Evolutionary conservation across 1,140 invertebrate genomes (phyloP).

Genomic region (Orchesella cincta): DNA sequence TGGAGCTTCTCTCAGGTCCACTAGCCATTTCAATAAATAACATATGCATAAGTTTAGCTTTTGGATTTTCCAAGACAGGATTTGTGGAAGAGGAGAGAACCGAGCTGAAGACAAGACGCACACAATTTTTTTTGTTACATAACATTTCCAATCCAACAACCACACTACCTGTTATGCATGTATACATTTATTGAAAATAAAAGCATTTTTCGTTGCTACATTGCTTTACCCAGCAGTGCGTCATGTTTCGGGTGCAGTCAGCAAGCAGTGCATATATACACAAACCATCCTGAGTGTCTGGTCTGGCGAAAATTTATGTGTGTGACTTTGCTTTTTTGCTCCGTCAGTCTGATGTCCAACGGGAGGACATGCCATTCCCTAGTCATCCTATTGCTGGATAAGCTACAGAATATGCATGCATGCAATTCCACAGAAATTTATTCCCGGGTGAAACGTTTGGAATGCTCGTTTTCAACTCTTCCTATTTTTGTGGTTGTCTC

Average conservation of each 20-base stretch:
- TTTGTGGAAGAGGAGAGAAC: too few relatives aligned
- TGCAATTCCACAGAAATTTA: background rate
- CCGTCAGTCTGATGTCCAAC: background rate
- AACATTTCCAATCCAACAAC: too few relatives aligned
- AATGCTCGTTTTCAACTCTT: background rate
- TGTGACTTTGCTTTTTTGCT: too few relatives aligned
- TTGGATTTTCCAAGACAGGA: too few relatives aligned
- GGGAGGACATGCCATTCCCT: background rate
- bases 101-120: too few relatives aligned
- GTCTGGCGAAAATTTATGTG: background rate
- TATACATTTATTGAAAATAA: background rate
- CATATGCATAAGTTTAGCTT: too few relatives aligned
- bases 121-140: too few relatives aligned
- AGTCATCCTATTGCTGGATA: too few relatives aligned
- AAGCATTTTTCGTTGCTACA: background rate
- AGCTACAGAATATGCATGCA: too few relatives aligned
- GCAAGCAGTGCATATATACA: background rate
- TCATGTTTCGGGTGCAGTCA: background rate
- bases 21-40: background rate
- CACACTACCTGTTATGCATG: background rate
- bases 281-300: background rate
- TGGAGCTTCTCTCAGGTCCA: background rate
- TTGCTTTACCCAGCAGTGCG: background rate
- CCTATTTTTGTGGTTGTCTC: background rate
- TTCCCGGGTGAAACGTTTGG: background rate